Evolutionary conservation across 2,797 vertebrate genomes (phyloP), one percentile per base, ranked within the genome.

Genomic region (Anableps anableps): DNA sequence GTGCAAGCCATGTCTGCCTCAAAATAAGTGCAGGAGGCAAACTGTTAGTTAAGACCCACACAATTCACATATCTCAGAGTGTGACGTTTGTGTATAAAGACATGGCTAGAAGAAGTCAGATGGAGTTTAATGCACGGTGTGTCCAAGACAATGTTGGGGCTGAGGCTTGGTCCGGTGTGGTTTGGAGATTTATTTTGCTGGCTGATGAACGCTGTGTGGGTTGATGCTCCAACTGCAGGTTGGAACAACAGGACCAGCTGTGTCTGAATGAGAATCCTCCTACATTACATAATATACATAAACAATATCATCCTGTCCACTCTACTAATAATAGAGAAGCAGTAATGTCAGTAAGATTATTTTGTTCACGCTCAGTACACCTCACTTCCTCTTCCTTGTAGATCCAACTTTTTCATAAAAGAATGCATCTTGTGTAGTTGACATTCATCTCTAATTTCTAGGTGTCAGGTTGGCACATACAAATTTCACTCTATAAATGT

Each of bases 1-100:
- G 84, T 82, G 70, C 36, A 75, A 81, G 86, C 82, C 86, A 81
- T 77, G 91, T 89, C 88, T 87, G 90, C 78, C 90, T 89, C 75
- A 78, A 88, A 92, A 89, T 90, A 94, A 76, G 78, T 62, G 78
- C 64, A 75, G 43, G 76, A 81, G 75, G 77, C 58, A 72, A 91
- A 83, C 71, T 80, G 75, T 93, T 80, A 74, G 66, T 82, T 78
- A 68, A 71, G 23, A 53, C 68, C 87, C 86, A 88, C 90, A 91
- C 74, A 68, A 70, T 85, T 84, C 74, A 87, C 90, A 88, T 86
- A 82, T 89, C 75, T 89, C 43, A 76, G 60, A 55, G 7, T 23
- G 0, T 74, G 74, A 31, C 86, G 60, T 90, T 80, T 74, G 72
- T 75, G 48, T 86, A 81, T 77, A 55, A 78, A 90, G 76, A 74